Base-by-base conservation (phyloP, 30 jellyfish, hydroid and myxozoan species). In the Rhopilema esculentum region DNA sequence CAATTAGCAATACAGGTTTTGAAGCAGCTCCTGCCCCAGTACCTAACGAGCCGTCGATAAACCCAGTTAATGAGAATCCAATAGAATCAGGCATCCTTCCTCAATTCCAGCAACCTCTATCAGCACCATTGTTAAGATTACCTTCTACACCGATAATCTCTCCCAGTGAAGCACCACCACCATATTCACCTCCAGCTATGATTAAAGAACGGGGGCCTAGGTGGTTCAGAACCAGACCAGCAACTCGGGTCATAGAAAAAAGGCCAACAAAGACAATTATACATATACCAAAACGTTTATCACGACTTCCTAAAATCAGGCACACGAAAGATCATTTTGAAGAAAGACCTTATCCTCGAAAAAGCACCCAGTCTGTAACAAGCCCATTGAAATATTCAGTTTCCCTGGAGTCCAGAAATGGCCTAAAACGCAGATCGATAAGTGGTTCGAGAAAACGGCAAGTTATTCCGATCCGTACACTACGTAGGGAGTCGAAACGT, bases 131-230 rank as follows among this genome's bases (percentile, higher is more conserved):
- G 25, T 16, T 85, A 29, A 32, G 94, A 28, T 68, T 85, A 53
- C 94, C 94, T 6, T 75, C 88, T 1, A 85, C 82, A 18, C 94
- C 94, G 0, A 21, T 61, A 17, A 31, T 65, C 8, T 27, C 67
- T 12, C 85, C 85, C 16, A 40, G 33, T 23, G 88, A 85, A 21
- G 84, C 94, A 0, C 94, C 94, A n/a, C 94, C 94, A 1, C 88
- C 94, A 1, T 85, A 85, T 25, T 74, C 94, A 17, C 87, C 94
- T 18, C 88, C 84, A n/a, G 32, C 33, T 27, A 0, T 9, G 6
- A 2, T 12, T 40, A 40, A 40, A 12, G 12, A 40, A 40, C 57
- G 12, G 57, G 57, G n/a, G n/a, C n/a, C 12, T 40, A 40, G 57
- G 57, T 6, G 6, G 6, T 2, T 12, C 57, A 40, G 57, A 40